Evolutionary conservation across 23 tunicate species (phyloP), one percentile per base, ranked within the genome.

Genomic region (Clavelina lepadiformis): DNA sequence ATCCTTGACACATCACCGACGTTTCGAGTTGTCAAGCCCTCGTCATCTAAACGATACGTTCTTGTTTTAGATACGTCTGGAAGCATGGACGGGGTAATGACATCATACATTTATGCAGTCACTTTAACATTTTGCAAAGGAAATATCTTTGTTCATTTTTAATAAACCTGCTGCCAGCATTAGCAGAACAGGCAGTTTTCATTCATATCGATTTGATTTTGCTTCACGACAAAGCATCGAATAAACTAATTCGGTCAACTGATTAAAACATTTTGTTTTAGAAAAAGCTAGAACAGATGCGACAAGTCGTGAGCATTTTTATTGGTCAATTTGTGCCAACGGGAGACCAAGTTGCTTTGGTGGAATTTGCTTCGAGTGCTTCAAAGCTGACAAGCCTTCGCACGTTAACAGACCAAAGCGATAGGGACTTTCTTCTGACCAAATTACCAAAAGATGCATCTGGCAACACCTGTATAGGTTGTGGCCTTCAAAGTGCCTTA

Each of bases 41-140:
- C 33, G 11, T 1, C 38, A 15, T 27, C 21, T 20, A 26, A 52
- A 44, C 57, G 68, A 23, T 76, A 44, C 32, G 94, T 85, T 13
- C 54, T 85, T 28, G 94, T 85, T 2, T 58, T 85, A 8, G 94
- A 85, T 55, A 63, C 41, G 21, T 85, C 94, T 2, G 83, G 83
- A 22, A 85, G 94, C 58, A 85, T 85, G 94, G 26, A 5, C 5
- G 63, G 62, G 74, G 74, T 64, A 26, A 61, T 61, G n/a, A 51
- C n/a, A n/a, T n/a, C 49, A 11, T 44, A 15, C 24, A 7, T 8
- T 54, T 22, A n/a, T 19, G 22, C 8, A 15, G 19, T 65, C 11
- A 20, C 25, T 19, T 22, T 0, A 45, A 1, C 54, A 0, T 19
- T 18, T 33, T 20, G n/a, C n/a, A n/a, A n/a, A n/a, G n/a, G n/a